phyloP scores from a whole-genome alignment of 2,888 invertebrate genomes.

The Rugalucina vietnamica region DNA sequence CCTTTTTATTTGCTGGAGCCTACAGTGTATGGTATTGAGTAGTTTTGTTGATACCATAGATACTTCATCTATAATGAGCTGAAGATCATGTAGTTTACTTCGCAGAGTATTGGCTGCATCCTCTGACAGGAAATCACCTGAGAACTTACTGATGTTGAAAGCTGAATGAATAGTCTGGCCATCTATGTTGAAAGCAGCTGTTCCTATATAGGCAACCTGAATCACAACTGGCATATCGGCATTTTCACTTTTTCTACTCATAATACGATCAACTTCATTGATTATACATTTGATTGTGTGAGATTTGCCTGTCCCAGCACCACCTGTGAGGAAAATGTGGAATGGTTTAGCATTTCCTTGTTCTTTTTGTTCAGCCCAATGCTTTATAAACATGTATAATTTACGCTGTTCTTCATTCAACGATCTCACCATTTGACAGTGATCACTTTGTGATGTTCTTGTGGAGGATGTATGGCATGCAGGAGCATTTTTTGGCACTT shows the following conservation, averaged over 20 bases:
- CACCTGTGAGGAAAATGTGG: conserved; percentile 36
- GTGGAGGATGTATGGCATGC: not conserved
- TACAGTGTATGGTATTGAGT: conserved; percentile 71
- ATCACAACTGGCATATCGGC: conserved; percentile 49
- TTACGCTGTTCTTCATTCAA: conserved; percentile 34
- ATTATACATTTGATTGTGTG: conserved; percentile 34
- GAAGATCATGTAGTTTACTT: conserved; percentile 32
- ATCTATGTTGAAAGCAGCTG: conserved; percentile 71
- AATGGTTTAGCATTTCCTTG: conserved; percentile 14
- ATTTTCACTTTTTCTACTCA: conserved; percentile 23
- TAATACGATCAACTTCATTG: conserved; percentile 19
- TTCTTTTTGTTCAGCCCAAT: conserved; percentile 22
- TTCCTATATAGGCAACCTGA: conserved; percentile 67
- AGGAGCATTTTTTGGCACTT: not conserved
- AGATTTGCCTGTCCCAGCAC: conserved; percentile 49
- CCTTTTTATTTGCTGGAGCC: conserved; percentile 74
- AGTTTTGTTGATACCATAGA: conserved; percentile 76
- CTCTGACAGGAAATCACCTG: conserved; percentile 34
- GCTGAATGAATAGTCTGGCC: conserved; percentile 72
- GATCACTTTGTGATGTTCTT: not conserved
- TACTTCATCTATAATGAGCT: conserved; percentile 80
- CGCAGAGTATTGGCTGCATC: conserved; percentile 42
- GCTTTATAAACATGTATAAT: conserved; percentile 28
- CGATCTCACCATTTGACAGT: not conserved
- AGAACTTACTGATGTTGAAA: conserved; percentile 45